Evolutionary conservation across 2,888 invertebrate genomes (phyloP), one percentile per base, ranked within the genome.

Genomic region (Acanthosepion pharaonis): DNA sequence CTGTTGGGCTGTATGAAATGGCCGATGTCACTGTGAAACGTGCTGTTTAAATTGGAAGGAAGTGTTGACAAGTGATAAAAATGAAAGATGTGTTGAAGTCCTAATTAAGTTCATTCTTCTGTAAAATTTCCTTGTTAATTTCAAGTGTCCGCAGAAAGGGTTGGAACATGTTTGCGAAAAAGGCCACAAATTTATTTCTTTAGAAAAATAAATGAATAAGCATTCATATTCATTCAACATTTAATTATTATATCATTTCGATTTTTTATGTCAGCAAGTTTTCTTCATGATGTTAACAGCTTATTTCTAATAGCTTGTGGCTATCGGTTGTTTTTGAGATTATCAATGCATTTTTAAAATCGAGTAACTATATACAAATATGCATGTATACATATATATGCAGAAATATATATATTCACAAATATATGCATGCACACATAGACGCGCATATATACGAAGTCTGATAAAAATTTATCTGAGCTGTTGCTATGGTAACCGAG

Each of bases 51-150:
- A 33, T 78, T n/a, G 23, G 2, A 33, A 15, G 11, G n/a, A 78
- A 78, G 11, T 33, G 9, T 78, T 78, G n/a, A 78, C n/a, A n/a
- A 33, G 78, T 33, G 15, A 42, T 9, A 18, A 78, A 33, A 78
- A 33, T 78, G n/a, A n/a, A 78, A 78, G 78, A n/a, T 78, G 78
- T 78, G 78, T 78, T 78, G 0, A 28, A 8, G 78, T 78, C 18
- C 28, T 78, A 78, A 78, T 78, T 78, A 78, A 78, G 78, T 78
- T 28, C 78, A 78, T 78, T 78, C n/a, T 78, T n/a, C n/a, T 78
- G 28, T 6, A 78, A n/a, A 78, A 78, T 28, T n/a, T n/a, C 9
- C n/a, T 78, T 78, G 78, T 78, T 78, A 28, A 78, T 78, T 78
- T 78, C 78, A 78, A n/a, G 9, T 11, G 28, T 28, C 20, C 20